Percentiles rank a stretch among this genome's conserved stretches.
Evolutionary conservation across 1,140 invertebrate genomes (phyloP).

Genomic region (Gonatopus flavifemur): DNA sequence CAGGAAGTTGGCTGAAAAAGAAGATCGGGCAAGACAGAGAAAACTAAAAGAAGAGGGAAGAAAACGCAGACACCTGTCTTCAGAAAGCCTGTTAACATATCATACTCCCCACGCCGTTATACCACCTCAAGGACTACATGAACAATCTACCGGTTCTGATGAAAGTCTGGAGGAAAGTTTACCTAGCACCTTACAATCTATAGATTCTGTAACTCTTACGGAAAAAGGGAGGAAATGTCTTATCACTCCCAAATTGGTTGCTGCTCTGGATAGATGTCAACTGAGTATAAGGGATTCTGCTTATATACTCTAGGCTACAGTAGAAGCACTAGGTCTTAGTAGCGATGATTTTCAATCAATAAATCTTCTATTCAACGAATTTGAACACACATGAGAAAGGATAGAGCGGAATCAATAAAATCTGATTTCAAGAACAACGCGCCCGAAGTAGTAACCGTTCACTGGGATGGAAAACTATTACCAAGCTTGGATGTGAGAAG

Average conservation of each 20-base stretch:
- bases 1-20: not conserved
- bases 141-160: not conserved
- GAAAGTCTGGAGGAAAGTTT: not conserved
- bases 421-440: conserved; percentile 17
- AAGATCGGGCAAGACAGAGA: not conserved
- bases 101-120: too few relatives aligned
- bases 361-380: conserved; percentile 4
- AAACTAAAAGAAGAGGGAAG: too few relatives aligned
- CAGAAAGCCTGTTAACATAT: too few relatives aligned
- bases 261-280: conserved; percentile 23
- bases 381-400: conserved; percentile 5
- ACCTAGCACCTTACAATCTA: not conserved
- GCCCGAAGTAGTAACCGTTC: conserved; percentile 18
- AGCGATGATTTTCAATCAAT: conserved; percentile 4
- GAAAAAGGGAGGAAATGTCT: not conserved
- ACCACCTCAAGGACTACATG: not conserved
- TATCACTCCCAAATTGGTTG: conserved; percentile 18
- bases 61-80: too few relatives aligned
- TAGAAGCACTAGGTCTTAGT: conserved; percentile 13
- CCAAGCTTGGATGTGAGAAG: conserved; percentile 20
- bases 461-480: conserved; percentile 33
- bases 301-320: conserved; percentile 17
- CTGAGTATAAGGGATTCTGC: conserved; percentile 14
- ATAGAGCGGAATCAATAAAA: conserved; percentile 12
- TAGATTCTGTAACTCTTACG: not conserved